Evolutionary conservation across 2,797 vertebrate species (phyloP).

Genomic region (Ibycter americanus): DNA sequence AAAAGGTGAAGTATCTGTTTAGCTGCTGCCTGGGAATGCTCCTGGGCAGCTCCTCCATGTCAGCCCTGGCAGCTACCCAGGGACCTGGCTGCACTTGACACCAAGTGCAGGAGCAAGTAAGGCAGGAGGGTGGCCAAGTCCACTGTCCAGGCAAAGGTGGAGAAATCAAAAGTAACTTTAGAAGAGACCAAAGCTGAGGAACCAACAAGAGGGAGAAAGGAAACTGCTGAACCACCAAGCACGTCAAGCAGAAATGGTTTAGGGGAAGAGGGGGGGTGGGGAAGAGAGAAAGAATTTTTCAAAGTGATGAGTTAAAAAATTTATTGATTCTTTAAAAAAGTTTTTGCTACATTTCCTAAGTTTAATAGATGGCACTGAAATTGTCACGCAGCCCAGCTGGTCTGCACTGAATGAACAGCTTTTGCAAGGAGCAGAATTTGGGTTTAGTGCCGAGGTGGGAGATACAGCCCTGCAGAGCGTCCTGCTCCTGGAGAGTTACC

Average conservation of each 20-base stretch:
- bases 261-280: no score
- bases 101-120: not conserved
- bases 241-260: not conserved
- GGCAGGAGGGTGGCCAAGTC: not conserved
- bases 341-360: not conserved
- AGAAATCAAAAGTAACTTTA: not conserved
- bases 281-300: not conserved
- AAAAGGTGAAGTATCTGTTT: not conserved
- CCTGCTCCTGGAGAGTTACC: not conserved
- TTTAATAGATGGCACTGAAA: not conserved
- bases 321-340: no score
- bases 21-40: not conserved
- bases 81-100: not conserved
- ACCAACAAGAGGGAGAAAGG: not conserved
- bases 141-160: not conserved
- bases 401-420: not conserved
- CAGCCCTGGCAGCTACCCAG: not conserved
- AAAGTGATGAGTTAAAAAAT: not conserved
- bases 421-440: not conserved
- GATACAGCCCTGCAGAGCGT: not conserved
- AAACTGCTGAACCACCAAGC: not conserved
- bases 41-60: not conserved
- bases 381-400: not conserved
- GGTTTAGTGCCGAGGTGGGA: rapidly evolving
- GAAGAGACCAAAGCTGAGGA: not conserved